These are phyloP conservation scores for Eulemur albifrons DNA, from an alignment of 2,797 vertebrate species.

Conservation along the genomic window DNA sequence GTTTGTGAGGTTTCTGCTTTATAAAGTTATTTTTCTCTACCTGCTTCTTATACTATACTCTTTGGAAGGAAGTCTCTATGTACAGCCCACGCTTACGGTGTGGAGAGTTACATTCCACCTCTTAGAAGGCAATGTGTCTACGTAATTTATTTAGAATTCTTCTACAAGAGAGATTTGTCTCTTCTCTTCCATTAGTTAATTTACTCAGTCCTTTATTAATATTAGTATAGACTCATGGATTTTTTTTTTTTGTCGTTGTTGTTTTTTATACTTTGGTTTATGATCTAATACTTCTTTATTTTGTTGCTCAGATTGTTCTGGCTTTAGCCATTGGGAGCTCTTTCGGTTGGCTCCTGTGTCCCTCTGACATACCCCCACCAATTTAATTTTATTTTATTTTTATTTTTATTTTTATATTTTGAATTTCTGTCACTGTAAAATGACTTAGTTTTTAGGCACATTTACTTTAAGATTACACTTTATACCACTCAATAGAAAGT, in stretches of 20 bases:
- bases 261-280: neutral
- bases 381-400: too few relatives aligned
- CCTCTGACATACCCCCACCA: neutral
- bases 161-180: neutral
- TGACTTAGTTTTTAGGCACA: neutral
- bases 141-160: neutral
- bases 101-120: neutral
- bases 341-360: neutral
- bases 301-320: neutral
- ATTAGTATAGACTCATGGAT: neutral
- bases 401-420: too few relatives aligned
- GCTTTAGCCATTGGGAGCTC: neutral
- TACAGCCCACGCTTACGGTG: neutral
- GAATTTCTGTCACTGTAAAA: neutral
- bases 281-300: neutral
- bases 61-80: neutral
- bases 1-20: neutral
- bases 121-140: neutral
- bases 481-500: neutral
- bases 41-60: neutral
- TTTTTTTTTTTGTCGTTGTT: too few relatives aligned
- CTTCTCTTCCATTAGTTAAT: neutral
- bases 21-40: neutral
- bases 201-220: neutral
- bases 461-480: constrained; percentile 20